A percentile compares a stretch with the other conserved stretches of the same genome.
These are phyloP conservation scores for Microtus richardsoni DNA, from an alignment of 2,113 vertebrate genomes.

Conservation along the genomic window DNA sequence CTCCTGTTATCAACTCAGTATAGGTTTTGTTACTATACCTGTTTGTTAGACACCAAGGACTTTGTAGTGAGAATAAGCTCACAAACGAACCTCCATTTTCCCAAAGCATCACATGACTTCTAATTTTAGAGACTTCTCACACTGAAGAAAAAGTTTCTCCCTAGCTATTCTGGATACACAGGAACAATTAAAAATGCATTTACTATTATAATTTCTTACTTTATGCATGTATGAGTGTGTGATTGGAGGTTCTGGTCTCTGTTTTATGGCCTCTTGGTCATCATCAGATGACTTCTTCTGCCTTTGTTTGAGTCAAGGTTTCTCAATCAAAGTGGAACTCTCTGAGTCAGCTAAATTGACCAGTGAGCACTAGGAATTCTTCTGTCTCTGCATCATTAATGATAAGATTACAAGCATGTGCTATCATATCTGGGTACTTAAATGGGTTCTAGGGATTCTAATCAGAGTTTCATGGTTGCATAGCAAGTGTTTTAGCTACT, in stretches of 20 bases:
- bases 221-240: too few species aligned
- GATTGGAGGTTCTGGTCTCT: neutral
- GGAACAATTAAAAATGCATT: neutral
- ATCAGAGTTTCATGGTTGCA: neutral
- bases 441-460: neutral
- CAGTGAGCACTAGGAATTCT: neutral
- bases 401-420: neutral
- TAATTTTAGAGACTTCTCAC: neutral
- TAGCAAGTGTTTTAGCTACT: neutral
- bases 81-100: neutral
- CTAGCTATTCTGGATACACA: neutral
- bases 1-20: neutral
- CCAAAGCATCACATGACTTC: slow-evolving; percentile 11
- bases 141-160: neutral
- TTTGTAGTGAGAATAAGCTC: neutral
- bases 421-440: neutral
- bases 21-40: neutral
- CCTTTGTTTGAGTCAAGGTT: neutral
- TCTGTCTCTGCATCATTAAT: neutral
- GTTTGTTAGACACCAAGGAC: neutral
- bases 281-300: neutral
- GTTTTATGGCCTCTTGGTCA: neutral
- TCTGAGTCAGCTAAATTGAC: neutral
- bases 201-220: neutral
- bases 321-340: neutral